phyloP scores from a whole-genome alignment of 2,113 vertebrate species.

The Hemiscyllium ocellatum region DNA sequence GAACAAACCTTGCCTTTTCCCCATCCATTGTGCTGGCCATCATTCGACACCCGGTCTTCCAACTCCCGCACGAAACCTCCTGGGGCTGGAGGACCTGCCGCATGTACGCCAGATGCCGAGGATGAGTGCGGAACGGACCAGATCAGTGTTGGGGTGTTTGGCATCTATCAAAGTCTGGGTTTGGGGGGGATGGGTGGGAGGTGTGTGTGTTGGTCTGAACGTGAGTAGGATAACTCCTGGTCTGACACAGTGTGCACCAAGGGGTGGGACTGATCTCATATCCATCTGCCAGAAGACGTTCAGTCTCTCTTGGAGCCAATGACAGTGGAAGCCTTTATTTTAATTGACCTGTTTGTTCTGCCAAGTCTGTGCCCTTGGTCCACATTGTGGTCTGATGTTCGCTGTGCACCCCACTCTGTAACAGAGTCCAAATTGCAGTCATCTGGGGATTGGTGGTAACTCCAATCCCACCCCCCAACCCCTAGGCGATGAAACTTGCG shows the following conservation, averaged over 20 bases:
- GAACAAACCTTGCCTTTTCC: too few species aligned
- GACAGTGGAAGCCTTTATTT: neutral
- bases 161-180: neutral
- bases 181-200: too few species aligned
- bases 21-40: neutral
- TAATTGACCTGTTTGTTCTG: neutral
- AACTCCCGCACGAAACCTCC: neutral
- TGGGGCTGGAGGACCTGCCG: too few species aligned
- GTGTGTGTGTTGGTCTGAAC: too few species aligned
- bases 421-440: neutral
- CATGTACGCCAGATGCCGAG: neutral
- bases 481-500: too few species aligned
- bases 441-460: neutral
- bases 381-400: neutral
- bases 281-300: neutral
- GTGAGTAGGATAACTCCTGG: neutral
- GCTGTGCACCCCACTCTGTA: neutral
- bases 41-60: neutral
- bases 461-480: too few species aligned
- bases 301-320: neutral
- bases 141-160: neutral
- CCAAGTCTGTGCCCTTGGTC: neutral
- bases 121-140: neutral
- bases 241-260: neutral
- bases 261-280: neutral